These are phyloP conservation scores for Cheilosia grossa DNA, from an alignment of 2,888 invertebrate genomes.

Conservation along the genomic window DNA sequence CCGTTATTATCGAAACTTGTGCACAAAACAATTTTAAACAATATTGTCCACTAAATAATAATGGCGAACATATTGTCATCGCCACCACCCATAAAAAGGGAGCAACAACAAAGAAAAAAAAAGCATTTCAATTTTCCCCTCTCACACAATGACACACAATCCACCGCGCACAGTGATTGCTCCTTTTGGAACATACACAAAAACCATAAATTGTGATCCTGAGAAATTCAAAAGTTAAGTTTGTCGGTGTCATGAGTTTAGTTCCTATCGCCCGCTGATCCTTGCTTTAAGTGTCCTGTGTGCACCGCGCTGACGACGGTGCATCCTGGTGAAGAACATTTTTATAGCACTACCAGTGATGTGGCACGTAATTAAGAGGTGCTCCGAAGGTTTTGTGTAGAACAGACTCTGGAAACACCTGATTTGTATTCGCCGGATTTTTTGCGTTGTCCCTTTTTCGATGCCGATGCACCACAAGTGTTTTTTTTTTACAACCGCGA, in stretches of 20 bases:
- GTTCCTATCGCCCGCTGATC: conserved; percentile 28
- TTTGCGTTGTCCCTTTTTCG: background rate
- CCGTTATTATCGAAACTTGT: conserved; percentile 59
- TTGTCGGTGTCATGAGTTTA: conserved; percentile 16
- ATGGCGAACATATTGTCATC: conserved; percentile 60
- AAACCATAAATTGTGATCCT: conserved; percentile 55
- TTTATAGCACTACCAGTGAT: conserved; percentile 46
- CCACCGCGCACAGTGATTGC: background rate
- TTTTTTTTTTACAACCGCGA: conserved; percentile 13
- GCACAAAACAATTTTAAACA: conserved; percentile 65
- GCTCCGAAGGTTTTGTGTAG: conserved; percentile 12
- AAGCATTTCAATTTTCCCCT: conserved; percentile 53
- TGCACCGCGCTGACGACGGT: conserved; percentile 5
- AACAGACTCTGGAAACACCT: conserved; percentile 24
- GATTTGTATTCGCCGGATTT: conserved; percentile 31
- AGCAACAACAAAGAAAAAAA: conserved; percentile 5
- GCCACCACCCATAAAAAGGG: conserved; percentile 10
- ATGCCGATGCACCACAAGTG: conserved; percentile 35
- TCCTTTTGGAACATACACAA: background rate
- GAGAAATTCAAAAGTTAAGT: conserved; percentile 49
- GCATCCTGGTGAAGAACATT: conserved; percentile 9
- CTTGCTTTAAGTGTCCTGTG: background rate
- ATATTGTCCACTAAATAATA: conserved; percentile 71
- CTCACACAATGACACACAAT: background rate
- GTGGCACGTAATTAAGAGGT: conserved; percentile 64